These are phyloP conservation scores for Synchiropus splendidus DNA, from an alignment of 2,113 vertebrate genomes.

Conservation along the genomic window DNA sequence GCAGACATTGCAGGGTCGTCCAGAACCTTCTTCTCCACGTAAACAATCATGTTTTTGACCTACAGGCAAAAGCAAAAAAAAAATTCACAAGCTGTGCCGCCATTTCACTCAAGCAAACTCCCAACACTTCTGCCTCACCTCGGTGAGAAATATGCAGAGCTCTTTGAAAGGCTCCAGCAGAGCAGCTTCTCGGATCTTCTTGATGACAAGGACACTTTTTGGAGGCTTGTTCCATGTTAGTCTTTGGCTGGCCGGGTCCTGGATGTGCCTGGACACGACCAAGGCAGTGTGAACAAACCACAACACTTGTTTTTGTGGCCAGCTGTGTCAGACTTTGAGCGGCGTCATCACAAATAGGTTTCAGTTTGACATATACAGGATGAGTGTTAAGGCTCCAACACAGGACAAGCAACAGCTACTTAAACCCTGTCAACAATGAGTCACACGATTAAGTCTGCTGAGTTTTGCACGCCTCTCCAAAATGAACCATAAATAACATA, in stretches of 20 bases:
- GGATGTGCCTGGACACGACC: conserved; percentile 81
- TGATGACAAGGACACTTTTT: conserved; percentile 95
- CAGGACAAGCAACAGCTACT: too few species aligned
- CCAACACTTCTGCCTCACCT: conserved; percentile 58
- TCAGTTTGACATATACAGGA: too few species aligned
- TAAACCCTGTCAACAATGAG: too few species aligned
- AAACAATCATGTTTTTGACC: conserved; percentile 90
- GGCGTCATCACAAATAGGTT: too few species aligned
- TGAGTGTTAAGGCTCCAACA: too few species aligned
- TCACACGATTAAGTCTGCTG: too few species aligned
- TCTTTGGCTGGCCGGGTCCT: conserved; percentile 93
- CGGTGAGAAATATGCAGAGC: conserved; percentile 83
- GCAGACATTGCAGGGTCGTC: conserved; percentile 83
- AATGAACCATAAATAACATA: too few species aligned
- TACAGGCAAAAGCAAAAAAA: conserved; percentile 17
- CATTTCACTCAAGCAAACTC: not conserved
- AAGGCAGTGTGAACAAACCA: not conserved
- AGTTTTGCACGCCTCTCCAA: too few species aligned
- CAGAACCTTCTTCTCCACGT: conserved; percentile 90
- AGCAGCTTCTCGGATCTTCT: conserved; percentile 85
- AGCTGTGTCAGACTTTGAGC: too few species aligned
- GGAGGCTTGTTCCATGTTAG: conserved; percentile 96
- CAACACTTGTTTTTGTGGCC: not conserved
- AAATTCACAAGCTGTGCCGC: not conserved
- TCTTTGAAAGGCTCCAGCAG: conserved; percentile 91